Conservation (phyloP, 1,140 invertebrate genomes). For the Drosophila lacteicornis region DNA sequence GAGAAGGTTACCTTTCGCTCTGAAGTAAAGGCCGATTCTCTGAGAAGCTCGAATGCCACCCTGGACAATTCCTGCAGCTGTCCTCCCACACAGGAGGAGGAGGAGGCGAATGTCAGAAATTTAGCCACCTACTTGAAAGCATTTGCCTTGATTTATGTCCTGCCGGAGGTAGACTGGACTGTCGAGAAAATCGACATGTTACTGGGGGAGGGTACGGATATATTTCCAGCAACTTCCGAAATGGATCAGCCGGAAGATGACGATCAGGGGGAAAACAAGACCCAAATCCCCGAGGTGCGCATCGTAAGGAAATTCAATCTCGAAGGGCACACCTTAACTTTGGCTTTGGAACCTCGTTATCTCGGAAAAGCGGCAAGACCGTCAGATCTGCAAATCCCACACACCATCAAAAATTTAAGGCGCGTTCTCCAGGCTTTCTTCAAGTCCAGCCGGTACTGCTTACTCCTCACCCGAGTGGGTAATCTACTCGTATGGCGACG, state of each 20-base stretch:
- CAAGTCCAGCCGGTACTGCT: constrained; percentile 47
- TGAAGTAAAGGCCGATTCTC: constrained; percentile 32
- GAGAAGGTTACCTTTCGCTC: constrained; percentile 13
- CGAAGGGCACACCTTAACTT: constrained; percentile 58
- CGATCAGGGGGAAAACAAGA: not conserved
- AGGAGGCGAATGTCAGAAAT: constrained; percentile 8
- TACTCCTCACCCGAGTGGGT: constrained; percentile 46
- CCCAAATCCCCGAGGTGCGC: constrained; percentile 7
- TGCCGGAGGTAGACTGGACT: constrained; percentile 71
- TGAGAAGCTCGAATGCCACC: constrained; percentile 24
- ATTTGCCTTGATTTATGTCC: constrained; percentile 71
- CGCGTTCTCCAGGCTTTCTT: constrained; percentile 55
- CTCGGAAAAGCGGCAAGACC: constrained; percentile 4
- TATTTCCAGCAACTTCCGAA: constrained; percentile 45
- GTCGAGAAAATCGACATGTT: constrained; percentile 57
- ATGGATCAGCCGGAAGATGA: not conserved
- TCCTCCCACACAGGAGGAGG: not conserved
- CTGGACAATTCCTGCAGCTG: not conserved
- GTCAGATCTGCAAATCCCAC: not conserved
- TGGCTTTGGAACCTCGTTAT: constrained; percentile 60
- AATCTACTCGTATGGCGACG: constrained; percentile 69
- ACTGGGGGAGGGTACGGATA: constrained; percentile 51
- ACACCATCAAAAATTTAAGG: constrained; percentile 48
- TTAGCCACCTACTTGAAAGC: constrained; percentile 63
- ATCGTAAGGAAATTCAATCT: constrained; percentile 63